These are phyloP conservation scores for Microtus richardsoni DNA, from an alignment of 2,113 vertebrate species.

Conservation along the genomic window DNA sequence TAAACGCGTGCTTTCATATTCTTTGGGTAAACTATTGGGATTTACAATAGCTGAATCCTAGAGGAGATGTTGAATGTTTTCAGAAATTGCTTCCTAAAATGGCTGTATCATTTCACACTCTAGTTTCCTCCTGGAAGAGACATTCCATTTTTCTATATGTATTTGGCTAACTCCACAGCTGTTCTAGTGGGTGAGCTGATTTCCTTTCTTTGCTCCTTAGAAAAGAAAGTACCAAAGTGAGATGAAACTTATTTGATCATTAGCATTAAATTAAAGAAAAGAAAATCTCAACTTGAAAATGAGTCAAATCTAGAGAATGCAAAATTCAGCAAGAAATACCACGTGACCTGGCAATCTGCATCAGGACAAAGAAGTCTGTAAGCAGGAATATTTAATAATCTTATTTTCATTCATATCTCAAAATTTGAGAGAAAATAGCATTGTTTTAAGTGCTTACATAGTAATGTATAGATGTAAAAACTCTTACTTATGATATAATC, in stretches of 20 bases:
- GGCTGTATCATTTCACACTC: not conserved
- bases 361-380: not conserved
- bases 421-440: conserved; percentile 16
- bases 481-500: not conserved
- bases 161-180: not conserved
- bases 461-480: not conserved
- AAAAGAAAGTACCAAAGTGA: not conserved
- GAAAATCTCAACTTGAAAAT: conserved; percentile 11
- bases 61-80: not conserved
- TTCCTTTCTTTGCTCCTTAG: conserved; percentile 14
- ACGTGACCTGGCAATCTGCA: not conserved
- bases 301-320: not conserved
- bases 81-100: not conserved
- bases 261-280: not conserved
- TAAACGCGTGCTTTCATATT: not conserved
- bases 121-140: not conserved
- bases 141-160: not conserved
- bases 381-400: not conserved
- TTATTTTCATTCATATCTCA: not conserved
- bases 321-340: not conserved
- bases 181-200: not conserved
- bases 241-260: not conserved
- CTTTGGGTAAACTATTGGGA: not conserved
- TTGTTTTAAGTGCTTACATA: not conserved
- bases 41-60: not conserved